phyloP scores from a whole-genome alignment of 1,140 invertebrate species.

The Triops longicaudatus region DNA sequence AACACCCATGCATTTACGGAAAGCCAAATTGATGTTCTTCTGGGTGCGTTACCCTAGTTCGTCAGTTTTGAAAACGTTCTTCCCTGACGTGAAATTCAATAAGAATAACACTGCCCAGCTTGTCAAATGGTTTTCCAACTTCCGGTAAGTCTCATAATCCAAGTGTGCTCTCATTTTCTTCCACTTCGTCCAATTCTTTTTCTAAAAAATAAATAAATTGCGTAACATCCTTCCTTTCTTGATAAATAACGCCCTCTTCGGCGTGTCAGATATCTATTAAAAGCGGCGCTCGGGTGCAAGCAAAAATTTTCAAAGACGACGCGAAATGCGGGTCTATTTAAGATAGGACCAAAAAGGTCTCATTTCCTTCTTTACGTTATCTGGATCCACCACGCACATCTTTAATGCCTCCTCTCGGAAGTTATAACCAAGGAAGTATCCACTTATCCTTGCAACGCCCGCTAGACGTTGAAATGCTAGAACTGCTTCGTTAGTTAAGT shows the following conservation, averaged over 20 bases:
- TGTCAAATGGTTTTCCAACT: constrained; percentile 99
- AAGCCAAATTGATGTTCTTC: constrained; percentile 99
- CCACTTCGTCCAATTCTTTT: constrained; percentile 22
- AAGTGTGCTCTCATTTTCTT: background rate
- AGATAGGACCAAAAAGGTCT: background rate
- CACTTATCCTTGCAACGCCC: constrained; percentile 10
- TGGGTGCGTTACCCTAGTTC: constrained; percentile 98
- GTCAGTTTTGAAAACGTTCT: constrained; percentile 97
- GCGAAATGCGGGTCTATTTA: background rate
- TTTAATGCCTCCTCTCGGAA: constrained; percentile 9
- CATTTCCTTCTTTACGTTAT: background rate
- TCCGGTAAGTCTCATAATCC: constrained; percentile 66
- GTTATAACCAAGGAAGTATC: background rate
- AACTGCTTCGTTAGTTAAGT: background rate
- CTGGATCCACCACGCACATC: background rate
- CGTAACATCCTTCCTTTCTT: constrained; percentile 20
- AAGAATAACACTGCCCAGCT: constrained; percentile 99
- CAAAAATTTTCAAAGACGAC: constrained; percentile 5
- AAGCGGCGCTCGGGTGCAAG: background rate
- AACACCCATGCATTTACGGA: constrained; percentile 98
- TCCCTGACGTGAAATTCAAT: constrained; percentile 99
- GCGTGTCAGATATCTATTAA: constrained; percentile 12
- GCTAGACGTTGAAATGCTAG: background rate
- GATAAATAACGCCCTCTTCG: constrained; percentile 16
- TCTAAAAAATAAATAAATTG: background rate